Evolutionary conservation across 2,888 invertebrate species (phyloP), one percentile per base, ranked within the genome.

Genomic region (Resseliella maxima): DNA sequence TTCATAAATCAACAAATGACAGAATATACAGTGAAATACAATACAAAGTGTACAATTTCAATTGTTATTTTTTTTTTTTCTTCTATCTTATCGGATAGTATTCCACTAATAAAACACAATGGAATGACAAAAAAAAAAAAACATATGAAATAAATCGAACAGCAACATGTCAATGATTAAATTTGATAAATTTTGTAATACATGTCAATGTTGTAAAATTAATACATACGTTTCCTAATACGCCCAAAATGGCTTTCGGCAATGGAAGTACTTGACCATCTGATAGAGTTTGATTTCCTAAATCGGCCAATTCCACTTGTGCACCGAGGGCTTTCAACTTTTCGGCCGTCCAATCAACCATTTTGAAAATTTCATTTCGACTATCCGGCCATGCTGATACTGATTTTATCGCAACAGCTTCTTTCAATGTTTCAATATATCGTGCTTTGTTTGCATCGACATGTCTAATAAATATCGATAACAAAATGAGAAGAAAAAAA

Each of bases 371-470:
- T 88, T 99, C 98, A 24, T 92, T 91, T 85, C 99, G 94, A 88
- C 94, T 94, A 87, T 96, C 95, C 3, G 95, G 94, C 94, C 96
- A 97, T 89, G 97, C 95, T 36, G 99, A 99, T n/a, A 99, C 98
- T 8, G 98, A 98, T 88, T 96, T 95, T 89, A 99, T 99, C 2
- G 96, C 96, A 38, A 99, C 98, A 0, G 96, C 96, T 89, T 97
- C 96, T 86, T 93, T 93, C 87, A 99, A 92, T 87, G 94, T 94
- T 85, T 94, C 92, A 87, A 99, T 95, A 90, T 96, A 99, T 86
- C 93, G 92, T 1, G 91, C 90, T 89, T 95, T 94, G 90, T 98
- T 94, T 85, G 93, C 91, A 89, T 98, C 98, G 87, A 99, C 94
- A 89, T 94, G 94, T 85, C 96, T 96, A 21, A 24, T 72, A 72